Evolutionary conservation across 2,888 invertebrate genomes (phyloP).

Genomic region (Metellina segmentata): DNA sequence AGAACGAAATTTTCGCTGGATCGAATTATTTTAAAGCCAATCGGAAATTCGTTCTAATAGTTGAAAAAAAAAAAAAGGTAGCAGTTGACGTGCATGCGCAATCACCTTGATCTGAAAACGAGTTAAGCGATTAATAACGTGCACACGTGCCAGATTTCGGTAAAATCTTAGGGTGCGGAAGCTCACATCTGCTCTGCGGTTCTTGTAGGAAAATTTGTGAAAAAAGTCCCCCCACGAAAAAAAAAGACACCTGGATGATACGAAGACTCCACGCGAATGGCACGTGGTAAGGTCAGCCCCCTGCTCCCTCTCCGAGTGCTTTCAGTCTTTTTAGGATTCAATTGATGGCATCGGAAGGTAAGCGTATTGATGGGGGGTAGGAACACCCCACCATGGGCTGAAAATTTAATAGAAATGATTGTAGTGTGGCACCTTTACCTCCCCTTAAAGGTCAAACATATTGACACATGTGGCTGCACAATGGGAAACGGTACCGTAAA

Average conservation of each 20-base stretch:
- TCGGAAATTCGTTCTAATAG: background rate
- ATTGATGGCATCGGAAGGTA: conserved; percentile 12
- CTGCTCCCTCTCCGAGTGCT: background rate
- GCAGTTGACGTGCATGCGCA: background rate
- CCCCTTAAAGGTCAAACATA: conserved; percentile 38
- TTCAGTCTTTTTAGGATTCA: conserved; percentile 24
- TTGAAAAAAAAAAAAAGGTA: background rate
- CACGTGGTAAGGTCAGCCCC: conserved; percentile 65
- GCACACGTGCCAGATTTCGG: conserved; percentile 43
- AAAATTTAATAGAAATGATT: conserved; percentile 64
- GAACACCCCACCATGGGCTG: conserved; percentile 26
- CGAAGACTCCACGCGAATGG: conserved; percentile 63
- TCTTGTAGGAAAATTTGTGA: conserved; percentile 29
- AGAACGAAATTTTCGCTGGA: too few species aligned
- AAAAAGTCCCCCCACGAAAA: conserved; percentile 38
- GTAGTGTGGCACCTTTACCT: conserved; percentile 5
- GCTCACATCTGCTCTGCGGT: conserved; percentile 54
- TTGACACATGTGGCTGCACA: conserved; percentile 13
- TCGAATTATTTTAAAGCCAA: too few species aligned
- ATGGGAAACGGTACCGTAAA: conserved; percentile 14
- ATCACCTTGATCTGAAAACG: conserved; percentile 11
- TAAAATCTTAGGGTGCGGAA: conserved; percentile 44
- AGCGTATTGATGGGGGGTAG: background rate
- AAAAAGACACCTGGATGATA: conserved; percentile 66
- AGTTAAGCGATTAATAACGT: conserved; percentile 40